Evolutionary conservation across 1,140 invertebrate genomes (phyloP).

Genomic region (Brachionus rubens): DNA sequence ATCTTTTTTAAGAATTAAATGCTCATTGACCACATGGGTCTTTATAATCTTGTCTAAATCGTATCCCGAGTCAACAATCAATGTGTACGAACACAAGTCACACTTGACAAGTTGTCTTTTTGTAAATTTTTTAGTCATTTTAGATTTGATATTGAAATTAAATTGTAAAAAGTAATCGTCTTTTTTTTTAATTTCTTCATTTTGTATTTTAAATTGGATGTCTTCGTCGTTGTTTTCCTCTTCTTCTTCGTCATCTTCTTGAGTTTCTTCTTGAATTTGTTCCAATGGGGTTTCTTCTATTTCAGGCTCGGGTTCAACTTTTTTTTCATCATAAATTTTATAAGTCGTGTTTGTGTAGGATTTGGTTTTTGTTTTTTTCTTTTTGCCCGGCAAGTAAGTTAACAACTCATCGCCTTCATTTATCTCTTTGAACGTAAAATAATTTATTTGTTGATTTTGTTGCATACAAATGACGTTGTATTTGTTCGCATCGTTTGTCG

Average conservation of each 20-base stretch:
- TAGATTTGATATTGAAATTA: not conserved
- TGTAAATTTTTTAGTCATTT: not conserved
- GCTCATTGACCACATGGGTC: not conserved
- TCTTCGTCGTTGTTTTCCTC: not conserved
- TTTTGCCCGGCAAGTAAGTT: slow-evolving; percentile 10
- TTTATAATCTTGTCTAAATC: not conserved
- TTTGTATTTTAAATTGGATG: not conserved
- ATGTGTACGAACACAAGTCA: slow-evolving; percentile 6
- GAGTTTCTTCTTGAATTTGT: not conserved
- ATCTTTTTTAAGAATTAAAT: not conserved
- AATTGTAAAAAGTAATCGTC: slow-evolving; percentile 31
- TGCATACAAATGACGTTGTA: slow-evolving; percentile 50
- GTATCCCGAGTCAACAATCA: not conserved
- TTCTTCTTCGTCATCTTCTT: not conserved
- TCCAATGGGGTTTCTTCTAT: no score
- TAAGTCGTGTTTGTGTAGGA: not conserved
- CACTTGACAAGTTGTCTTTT: slow-evolving; percentile 29
- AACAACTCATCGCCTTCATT: slow-evolving; percentile 32
- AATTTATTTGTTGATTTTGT: slow-evolving; percentile 49
- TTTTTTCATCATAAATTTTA: not conserved
- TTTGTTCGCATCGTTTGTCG: slow-evolving; percentile 47
- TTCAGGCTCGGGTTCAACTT: not conserved
- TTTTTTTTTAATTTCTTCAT: not conserved
- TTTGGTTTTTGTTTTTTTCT: slow-evolving; percentile 23
- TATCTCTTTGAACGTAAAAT: slow-evolving; percentile 36